Evolutionary conservation across 2,797 vertebrate species (phyloP).

Genomic region (Enteromius afrohamiltoni): DNA sequence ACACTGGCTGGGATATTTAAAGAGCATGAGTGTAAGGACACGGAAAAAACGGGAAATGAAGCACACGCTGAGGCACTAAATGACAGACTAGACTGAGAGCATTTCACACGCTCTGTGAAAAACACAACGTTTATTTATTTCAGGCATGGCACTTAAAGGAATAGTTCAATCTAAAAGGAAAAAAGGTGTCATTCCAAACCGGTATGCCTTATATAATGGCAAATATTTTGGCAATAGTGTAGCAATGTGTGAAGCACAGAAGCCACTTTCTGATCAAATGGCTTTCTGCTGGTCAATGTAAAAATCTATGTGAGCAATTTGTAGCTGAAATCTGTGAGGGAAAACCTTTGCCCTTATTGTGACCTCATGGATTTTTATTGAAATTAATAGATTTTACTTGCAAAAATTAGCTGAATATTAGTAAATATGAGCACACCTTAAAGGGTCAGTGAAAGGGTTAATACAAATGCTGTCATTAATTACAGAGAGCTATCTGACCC

Average conservation of each 20-base stretch:
- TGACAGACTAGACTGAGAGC: conserved; percentile 51
- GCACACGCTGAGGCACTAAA: conserved; percentile 51
- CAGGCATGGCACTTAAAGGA: conserved; percentile 3
- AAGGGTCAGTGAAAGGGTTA: no score
- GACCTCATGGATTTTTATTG: not conserved
- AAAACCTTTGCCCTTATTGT: not conserved
- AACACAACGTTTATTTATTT: conserved; percentile 25
- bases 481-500: no score
- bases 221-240: not conserved
- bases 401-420: not conserved
- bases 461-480: no score
- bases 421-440: not conserved
- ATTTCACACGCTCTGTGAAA: conserved; percentile 24
- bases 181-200: not conserved
- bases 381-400: not conserved
- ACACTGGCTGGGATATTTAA: conserved; percentile 86
- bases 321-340: not conserved
- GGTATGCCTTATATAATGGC: not conserved
- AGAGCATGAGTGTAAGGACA: conserved; percentile 70
- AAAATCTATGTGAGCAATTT: not conserved
- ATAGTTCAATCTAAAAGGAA: not conserved
- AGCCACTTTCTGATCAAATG: not conserved
- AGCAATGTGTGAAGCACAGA: not conserved
- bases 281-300: not conserved
- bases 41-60: conserved; percentile 17